phyloP scores from a whole-genome alignment of 2,888 invertebrate species.

The Callinectes sapidus region DNA sequence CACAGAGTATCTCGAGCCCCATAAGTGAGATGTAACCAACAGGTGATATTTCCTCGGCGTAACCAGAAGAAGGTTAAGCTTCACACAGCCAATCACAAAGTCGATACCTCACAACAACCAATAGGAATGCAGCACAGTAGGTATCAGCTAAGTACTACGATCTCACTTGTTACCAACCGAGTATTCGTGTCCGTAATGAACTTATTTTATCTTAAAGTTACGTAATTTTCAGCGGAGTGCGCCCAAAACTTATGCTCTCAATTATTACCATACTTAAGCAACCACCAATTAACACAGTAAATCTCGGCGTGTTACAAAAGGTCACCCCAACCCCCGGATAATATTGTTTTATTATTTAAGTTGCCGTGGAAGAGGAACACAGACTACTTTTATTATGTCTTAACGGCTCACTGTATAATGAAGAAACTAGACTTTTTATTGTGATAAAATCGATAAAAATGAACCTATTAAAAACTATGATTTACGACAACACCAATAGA shows the following conservation, averaged over 20 bases:
- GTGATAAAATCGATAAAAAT: neutral
- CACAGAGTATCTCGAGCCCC: conserved; percentile 13
- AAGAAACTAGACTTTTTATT: neutral
- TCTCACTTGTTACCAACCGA: neutral
- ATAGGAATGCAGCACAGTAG: conserved; percentile 38
- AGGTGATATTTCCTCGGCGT: conserved; percentile 54
- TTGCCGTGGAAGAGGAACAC: neutral
- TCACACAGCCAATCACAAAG: conserved; percentile 49
- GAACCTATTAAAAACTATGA: neutral
- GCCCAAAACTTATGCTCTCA: conserved; percentile 27
- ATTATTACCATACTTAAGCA: conserved; percentile 28
- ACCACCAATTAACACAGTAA: conserved; percentile 6
- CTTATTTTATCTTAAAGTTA: conserved; percentile 40
- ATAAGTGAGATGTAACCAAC: conserved; percentile 62
- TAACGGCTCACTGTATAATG: neutral
- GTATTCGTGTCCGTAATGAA: conserved; percentile 32
- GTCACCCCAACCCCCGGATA: neutral
- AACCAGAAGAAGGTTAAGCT: conserved; percentile 49
- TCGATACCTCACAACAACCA: conserved; percentile 43
- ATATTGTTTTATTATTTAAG: conserved; percentile 5
- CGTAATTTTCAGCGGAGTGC: neutral
- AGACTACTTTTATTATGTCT: neutral
- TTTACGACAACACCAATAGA: neutral
- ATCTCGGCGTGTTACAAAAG: conserved; percentile 18
- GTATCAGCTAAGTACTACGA: neutral